phyloP scores from a whole-genome alignment of 2,797 vertebrate species.

The Artibeus jamaicensis region DNA sequence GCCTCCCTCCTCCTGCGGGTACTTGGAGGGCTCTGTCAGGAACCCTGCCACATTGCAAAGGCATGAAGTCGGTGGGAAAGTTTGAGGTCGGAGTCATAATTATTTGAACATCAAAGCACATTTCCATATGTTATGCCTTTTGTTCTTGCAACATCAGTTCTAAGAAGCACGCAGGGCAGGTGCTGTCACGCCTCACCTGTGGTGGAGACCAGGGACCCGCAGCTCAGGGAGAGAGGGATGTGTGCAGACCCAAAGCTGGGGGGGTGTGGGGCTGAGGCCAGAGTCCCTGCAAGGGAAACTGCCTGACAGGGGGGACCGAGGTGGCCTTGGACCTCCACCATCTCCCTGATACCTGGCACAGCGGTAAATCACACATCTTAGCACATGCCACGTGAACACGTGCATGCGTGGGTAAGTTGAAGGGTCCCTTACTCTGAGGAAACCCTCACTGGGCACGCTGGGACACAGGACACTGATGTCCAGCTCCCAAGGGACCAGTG shows the following conservation, averaged over 20 bases:
- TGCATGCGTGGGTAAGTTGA: neutral
- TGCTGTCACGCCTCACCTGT: neutral
- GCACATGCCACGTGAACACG: neutral
- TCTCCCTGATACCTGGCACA: neutral
- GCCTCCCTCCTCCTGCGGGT: neutral
- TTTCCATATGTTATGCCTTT: neutral
- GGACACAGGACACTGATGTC: neutral
- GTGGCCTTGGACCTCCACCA: too few relatives aligned
- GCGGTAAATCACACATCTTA: too few relatives aligned
- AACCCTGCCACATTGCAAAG: neutral
- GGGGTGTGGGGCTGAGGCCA: neutral
- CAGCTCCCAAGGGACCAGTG: neutral
- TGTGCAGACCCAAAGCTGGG: neutral
- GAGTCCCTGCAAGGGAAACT: neutral
- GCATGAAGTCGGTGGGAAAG: neutral
- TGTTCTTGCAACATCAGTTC: neutral
- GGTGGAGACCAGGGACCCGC: neutral
- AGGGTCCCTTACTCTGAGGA: neutral
- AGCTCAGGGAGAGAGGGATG: neutral
- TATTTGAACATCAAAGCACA: neutral
- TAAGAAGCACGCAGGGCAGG: neutral
- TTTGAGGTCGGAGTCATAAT: neutral
- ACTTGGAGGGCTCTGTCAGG: neutral
- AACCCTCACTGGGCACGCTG: neutral
- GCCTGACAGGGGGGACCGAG: too few relatives aligned